Conservation (phyloP, 2,888 invertebrate species). For the Dolichopus griseipennis region DNA sequence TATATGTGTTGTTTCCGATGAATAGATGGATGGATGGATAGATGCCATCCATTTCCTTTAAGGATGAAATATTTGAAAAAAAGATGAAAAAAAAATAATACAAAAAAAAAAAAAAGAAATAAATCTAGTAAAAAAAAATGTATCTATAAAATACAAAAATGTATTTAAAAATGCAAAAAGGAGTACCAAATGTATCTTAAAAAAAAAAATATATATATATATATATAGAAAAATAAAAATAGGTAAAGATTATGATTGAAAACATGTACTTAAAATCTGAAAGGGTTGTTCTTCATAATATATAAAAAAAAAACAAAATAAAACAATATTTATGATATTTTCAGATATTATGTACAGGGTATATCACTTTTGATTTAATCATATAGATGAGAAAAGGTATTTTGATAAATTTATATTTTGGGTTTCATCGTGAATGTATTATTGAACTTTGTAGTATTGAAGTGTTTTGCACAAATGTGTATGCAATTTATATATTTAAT, state of each 20-base stretch:
- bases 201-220: background rate
- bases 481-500: too few relatives aligned
- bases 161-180: too few relatives aligned
- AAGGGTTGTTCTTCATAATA: background rate
- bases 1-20: background rate
- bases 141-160: background rate
- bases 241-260: constrained; percentile 2
- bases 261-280: constrained; percentile 6
- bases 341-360: too few relatives aligned
- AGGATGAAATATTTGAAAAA: constrained; percentile 2
- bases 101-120: too few relatives aligned
- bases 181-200: too few relatives aligned
- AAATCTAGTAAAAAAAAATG: background rate
- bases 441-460: too few relatives aligned
- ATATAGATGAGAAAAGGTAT: too few relatives aligned
- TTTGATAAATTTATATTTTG: too few relatives aligned
- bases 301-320: background rate
- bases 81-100: too few relatives aligned
- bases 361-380: too few relatives aligned
- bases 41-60: constrained; percentile 6
- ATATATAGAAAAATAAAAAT: background rate
- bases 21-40: constrained; percentile 3
- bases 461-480: too few relatives aligned
- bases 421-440: too few relatives aligned
- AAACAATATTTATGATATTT: background rate